Base-by-base conservation (phyloP, 1,140 invertebrate genomes). In the Drosophila setifemur region DNA sequence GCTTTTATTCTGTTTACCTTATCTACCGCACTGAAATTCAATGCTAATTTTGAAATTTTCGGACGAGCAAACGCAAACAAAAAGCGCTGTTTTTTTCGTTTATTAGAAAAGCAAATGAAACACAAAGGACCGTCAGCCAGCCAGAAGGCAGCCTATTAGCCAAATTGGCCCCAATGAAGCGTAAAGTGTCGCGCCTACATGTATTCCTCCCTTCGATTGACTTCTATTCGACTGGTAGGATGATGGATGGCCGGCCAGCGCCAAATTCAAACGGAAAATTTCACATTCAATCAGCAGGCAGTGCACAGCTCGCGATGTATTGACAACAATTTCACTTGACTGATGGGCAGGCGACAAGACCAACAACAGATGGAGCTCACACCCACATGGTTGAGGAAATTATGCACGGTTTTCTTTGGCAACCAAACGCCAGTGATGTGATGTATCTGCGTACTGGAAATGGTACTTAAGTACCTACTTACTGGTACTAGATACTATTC, bases 121-220 rank as follows among this genome's bases (percentile, higher is more conserved):
- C 7, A 6, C 12, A 37, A n/a, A n/a, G 26, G 9, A 3, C 12
- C 8, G 19, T 12, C 1, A 40, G n/a, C 21, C 19, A 9, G 14
- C 1, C 29, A 11, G 14, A 21, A 57, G 23, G 12, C 14, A 29
- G 54, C 45, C 70, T 83, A 82, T 82, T 82, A 83, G 73, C 61
- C 55, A 82, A 82, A 82, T 82, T 82, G 79, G 73, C 26, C 40
- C 37, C 53, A 83, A 42, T 70, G 49, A 71, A 70, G 73, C 79
- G 55, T 64, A 52, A 83, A 83, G 54, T 83, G 78, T 70, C 67
- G 67, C 67, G 53, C 67, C 67, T 49, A 50, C 67, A 31, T 47
- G 37, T 19, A 26, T 26, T 31, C 7, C 26, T 9, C 37, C 26
- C 12, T 57, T 61, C 52, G 52, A 61, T 61, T 61, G 37, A 11